phyloP scores from a whole-genome alignment of 2,113 vertebrate genomes.

The Rallus limicola region DNA sequence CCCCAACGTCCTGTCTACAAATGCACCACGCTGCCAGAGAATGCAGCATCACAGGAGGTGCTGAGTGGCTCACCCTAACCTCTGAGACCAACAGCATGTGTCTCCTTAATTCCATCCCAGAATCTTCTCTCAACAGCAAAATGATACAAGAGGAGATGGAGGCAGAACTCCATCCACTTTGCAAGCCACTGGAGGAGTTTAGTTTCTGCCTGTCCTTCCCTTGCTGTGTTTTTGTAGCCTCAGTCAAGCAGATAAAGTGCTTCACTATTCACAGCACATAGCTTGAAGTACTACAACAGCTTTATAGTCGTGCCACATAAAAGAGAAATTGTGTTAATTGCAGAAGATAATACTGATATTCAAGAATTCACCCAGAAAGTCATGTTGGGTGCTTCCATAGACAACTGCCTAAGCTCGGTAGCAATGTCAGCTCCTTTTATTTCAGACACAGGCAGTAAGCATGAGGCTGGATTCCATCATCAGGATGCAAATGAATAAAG shows the following conservation, averaged over 20 bases:
- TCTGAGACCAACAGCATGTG: neutral
- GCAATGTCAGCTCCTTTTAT: neutral
- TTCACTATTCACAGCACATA: neutral
- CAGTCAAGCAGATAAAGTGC: neutral
- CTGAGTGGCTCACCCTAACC: neutral
- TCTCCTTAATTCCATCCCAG: neutral
- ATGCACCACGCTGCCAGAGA: neutral
- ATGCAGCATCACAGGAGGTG: neutral
- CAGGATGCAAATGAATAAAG: slow-evolving; percentile 3
- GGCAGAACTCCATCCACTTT: neutral
- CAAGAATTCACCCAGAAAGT: neutral
- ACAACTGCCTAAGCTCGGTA: neutral
- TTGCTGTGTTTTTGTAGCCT: neutral
- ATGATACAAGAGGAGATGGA: neutral
- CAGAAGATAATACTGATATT: neutral
- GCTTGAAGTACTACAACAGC: neutral
- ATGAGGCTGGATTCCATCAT: neutral
- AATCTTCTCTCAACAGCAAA: neutral
- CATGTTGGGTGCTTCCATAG: neutral
- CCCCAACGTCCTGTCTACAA: neutral
- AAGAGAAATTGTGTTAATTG: neutral
- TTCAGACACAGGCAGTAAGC: neutral
- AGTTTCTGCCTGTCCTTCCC: neutral
- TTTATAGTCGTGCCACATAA: neutral
- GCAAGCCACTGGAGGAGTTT: neutral